Conservation (phyloP, 2,113 vertebrate genomes). For the Rhadina sibilatrix region DNA sequence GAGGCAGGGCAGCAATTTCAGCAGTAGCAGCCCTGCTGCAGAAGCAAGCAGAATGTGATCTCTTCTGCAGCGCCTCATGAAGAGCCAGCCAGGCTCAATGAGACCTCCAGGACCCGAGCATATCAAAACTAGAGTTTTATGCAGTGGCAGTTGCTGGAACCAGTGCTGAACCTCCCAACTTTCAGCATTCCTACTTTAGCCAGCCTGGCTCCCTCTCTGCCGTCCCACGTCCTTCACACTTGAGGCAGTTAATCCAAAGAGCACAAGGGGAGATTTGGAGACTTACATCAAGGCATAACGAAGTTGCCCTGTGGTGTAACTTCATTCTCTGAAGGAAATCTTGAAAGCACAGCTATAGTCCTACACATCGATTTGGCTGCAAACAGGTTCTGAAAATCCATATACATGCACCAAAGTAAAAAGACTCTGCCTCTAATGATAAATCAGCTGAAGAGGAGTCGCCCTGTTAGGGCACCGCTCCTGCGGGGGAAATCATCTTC, state of each 20-base stretch:
- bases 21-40: neutral
- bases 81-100: neutral
- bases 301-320: neutral
- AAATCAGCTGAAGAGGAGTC: neutral
- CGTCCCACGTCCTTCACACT: neutral
- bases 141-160: neutral
- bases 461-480: rapidly evolving
- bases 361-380: neutral
- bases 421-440: neutral
- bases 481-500: neutral
- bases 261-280: neutral
- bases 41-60: neutral
- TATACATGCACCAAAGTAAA: rapidly evolving
- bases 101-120: neutral
- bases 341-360: neutral
- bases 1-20: neutral
- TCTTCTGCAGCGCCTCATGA: neutral
- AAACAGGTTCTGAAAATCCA: neutral
- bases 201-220: neutral
- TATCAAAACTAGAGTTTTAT: neutral
- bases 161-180: neutral
- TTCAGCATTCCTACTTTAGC: neutral
- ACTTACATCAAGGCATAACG: neutral
- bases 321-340: neutral
- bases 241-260: neutral